phyloP scores from a whole-genome alignment of 2,888 invertebrate species.

The Cheilosia scutellata region DNA sequence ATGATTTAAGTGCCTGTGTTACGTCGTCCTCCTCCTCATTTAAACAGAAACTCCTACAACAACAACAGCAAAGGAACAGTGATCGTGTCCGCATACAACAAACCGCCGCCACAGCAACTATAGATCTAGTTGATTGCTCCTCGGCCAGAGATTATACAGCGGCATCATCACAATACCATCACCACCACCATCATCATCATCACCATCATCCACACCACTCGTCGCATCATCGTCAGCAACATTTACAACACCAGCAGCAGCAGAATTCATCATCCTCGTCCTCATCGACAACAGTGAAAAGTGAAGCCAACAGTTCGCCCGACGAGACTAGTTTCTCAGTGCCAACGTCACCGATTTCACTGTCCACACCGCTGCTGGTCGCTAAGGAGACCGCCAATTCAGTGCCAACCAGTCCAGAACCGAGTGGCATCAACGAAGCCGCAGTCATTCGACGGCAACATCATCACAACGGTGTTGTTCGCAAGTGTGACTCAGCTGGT shows the following conservation, averaged over 20 bases:
- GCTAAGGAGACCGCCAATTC: constrained; percentile 85
- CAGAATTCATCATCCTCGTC: constrained; percentile 79
- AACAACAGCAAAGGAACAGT: constrained; percentile 66
- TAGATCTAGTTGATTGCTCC: constrained; percentile 67
- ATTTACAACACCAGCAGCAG: constrained; percentile 77
- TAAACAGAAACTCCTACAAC: constrained; percentile 68
- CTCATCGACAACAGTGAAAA: constrained; percentile 84
- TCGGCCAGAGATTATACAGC: constrained; percentile 55
- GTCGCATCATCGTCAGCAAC: constrained; percentile 69
- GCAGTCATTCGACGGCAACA: constrained; percentile 82
- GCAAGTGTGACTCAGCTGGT: constrained; percentile 86
- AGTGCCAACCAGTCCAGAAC: constrained; percentile 89
- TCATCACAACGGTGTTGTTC: constrained; percentile 85
- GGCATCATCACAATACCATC: constrained; percentile 65
- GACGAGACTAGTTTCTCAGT: constrained; percentile 84
- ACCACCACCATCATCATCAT: constrained; percentile 73
- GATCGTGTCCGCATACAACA: constrained; percentile 70
- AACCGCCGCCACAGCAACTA: constrained; percentile 69
- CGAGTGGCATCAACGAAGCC: constrained; percentile 78
- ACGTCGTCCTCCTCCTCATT: constrained; percentile 77
- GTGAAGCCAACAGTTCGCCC: constrained; percentile 81
- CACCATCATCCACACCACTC: constrained; percentile 71
- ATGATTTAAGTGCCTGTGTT: constrained; percentile 77
- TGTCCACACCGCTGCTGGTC: constrained; percentile 84
- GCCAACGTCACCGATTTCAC: constrained; percentile 85